Conservation (phyloP, 2,113 vertebrate species). For the Alces alces region DNA sequence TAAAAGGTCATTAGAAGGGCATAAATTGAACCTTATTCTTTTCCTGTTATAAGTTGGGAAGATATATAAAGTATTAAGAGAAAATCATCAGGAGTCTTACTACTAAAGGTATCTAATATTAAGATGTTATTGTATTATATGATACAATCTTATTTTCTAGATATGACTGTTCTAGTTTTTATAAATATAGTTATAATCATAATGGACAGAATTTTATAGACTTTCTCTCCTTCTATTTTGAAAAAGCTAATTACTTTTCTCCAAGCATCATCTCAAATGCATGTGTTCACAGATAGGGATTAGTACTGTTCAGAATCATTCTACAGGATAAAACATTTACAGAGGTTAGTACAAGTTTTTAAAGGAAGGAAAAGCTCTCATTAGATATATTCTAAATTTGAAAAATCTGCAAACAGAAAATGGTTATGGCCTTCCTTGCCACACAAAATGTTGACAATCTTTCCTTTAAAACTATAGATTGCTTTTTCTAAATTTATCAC, state of each 20-base stretch:
- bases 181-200: background rate
- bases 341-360: background rate
- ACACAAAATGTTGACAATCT: background rate
- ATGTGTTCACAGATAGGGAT: background rate
- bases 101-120: background rate
- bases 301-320: background rate
- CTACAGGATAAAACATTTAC: background rate
- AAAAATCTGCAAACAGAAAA: background rate
- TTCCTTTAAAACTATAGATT: background rate
- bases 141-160: background rate
- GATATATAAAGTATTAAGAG: background rate
- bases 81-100: background rate
- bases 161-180: background rate
- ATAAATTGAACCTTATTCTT: background rate
- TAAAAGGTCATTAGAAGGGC: background rate
- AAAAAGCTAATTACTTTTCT: background rate
- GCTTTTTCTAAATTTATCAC: background rate
- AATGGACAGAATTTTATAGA: background rate
- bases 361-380: background rate
- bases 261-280: background rate
- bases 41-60: background rate
- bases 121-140: background rate
- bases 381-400: background rate
- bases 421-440: background rate
- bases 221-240: background rate